These are phyloP conservation scores for Chondrilla cf. caribensis DNA, from an alignment of 37 sponge, comb jelly and placozoan species.

Conservation along the genomic window DNA sequence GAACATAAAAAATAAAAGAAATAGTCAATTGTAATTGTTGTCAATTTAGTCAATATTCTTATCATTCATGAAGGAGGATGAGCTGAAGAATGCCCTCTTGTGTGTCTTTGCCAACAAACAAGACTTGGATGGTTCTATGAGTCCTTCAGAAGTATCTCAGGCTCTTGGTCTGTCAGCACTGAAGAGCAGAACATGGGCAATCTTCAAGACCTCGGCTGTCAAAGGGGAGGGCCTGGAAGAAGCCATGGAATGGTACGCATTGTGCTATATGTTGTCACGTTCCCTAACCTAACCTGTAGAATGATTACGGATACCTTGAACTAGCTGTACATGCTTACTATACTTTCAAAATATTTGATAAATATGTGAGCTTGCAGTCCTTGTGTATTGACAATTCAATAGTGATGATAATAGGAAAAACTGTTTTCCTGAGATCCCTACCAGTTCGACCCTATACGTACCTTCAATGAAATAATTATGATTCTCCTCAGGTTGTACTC, in stretches of 20 bases:
- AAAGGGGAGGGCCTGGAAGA: conserved; percentile 98
- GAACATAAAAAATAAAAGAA: too few species aligned
- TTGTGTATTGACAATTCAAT: too few species aligned
- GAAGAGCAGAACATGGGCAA: conserved; percentile 98
- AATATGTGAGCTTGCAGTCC: too few species aligned
- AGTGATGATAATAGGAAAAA: too few species aligned
- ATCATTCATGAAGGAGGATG: conserved; percentile 79
- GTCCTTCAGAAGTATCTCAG: conserved; percentile 88
- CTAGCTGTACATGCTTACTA: neutral
- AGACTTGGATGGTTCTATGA: conserved; percentile 96
- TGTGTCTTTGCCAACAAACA: conserved; percentile 99
- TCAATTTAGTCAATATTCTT: too few species aligned
- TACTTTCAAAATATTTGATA: neutral
- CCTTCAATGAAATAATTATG: too few species aligned
- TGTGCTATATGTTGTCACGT: neutral
- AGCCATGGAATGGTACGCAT: conserved; percentile 97
- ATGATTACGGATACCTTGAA: neutral
- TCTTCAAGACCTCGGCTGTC: conserved; percentile 96
- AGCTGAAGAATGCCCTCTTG: conserved; percentile 84
- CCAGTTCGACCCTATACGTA: too few species aligned
- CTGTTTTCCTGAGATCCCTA: too few species aligned
- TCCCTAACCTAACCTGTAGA: too few species aligned
- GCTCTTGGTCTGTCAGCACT: conserved; percentile 92
- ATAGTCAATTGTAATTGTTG: too few species aligned
- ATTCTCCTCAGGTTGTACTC: too few species aligned